A percentile compares a stretch with the other conserved stretches of the same genome.
Evolutionary conservation across 2,888 invertebrate species (phyloP).

Genomic region (Disparrhopalites patrizii): DNA sequence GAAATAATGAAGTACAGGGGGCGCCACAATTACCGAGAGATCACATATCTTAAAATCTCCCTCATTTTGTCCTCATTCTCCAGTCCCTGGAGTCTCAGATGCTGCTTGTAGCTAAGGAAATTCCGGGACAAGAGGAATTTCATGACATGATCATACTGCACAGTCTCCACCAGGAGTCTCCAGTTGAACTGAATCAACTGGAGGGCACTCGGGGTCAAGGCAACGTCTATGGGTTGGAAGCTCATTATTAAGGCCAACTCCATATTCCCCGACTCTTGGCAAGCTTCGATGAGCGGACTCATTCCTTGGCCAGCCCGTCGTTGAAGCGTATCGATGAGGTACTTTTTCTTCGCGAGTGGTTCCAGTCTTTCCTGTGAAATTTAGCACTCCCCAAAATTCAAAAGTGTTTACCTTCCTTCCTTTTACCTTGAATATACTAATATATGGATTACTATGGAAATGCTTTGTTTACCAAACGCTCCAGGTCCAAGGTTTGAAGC

Average conservation of each 20-base stretch:
- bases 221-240: constrained; percentile 14
- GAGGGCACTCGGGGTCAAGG: constrained; percentile 4
- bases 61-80: constrained; percentile 17
- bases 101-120: constrained; percentile 10
- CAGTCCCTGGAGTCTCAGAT: not conserved
- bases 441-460: not conserved
- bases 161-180: constrained; percentile 1
- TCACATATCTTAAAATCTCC: constrained; percentile 7
- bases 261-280: not conserved
- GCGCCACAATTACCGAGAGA: too few relatives aligned
- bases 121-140: constrained; percentile 2
- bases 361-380: constrained; percentile 3
- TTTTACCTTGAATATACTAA: not conserved
- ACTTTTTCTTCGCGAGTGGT: not conserved
- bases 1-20: too few relatives aligned
- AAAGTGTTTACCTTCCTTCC: not conserved
- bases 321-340: constrained; percentile 15
- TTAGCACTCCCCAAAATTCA: too few relatives aligned
- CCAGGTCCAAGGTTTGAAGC: not conserved
- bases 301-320: not conserved
- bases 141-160: constrained; percentile 4
- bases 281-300: constrained; percentile 2
- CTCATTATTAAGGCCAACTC: constrained; percentile 10
- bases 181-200: constrained; percentile 16
- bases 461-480: constrained; percentile 1